Evolutionary conservation across 2,797 vertebrate genomes (phyloP), one percentile per base, ranked within the genome.

Genomic region (Ispidina lecontei): DNA sequence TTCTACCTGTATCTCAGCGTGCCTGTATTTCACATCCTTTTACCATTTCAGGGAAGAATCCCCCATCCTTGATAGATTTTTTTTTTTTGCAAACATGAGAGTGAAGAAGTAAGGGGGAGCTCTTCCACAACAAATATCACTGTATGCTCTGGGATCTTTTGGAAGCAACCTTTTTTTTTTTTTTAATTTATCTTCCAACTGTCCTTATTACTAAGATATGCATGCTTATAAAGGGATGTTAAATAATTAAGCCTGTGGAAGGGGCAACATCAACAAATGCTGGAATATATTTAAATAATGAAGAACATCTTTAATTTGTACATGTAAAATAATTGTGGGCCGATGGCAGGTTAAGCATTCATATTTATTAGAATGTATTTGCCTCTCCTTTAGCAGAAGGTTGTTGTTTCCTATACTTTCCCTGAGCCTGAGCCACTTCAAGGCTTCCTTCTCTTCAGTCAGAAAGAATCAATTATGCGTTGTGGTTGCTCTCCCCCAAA

Each of bases 91-190:
- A 96, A 95, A 94, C 89, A 55, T 43, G 88, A 95, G 95, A 91
- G 39, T 85, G 84, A 96, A 93, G 97, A 96, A 98, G 98, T 98
- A 96, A 98, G 98, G 97, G 98, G 97, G 98, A 98, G 98, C 98
- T 98, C 95, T 98, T 98, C 93, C 96, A 97, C 97, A 97, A 98
- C 97, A 97, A 98, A 98, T 98, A 92, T 87, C 69, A 0, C 89
- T 91, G 84, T 82, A 55, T 74, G 52, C 73, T 87, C 84, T 77
- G 80, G 52, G 81, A 96, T 95, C 95, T 97, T 97, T 97, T 95
- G 93, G 91, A 97, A 95, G 84, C 63, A 91, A 95, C 73, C 25
- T 56, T 41, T 84, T 88, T 31, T 74, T 33, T 47, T 47, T 47
- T 47, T 49, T 65, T 75, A 78, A 82, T 52, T 84, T 91, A 33